Conservation (phyloP, 2,888 invertebrate genomes). For the Ichneumoninae sp. region DNA sequence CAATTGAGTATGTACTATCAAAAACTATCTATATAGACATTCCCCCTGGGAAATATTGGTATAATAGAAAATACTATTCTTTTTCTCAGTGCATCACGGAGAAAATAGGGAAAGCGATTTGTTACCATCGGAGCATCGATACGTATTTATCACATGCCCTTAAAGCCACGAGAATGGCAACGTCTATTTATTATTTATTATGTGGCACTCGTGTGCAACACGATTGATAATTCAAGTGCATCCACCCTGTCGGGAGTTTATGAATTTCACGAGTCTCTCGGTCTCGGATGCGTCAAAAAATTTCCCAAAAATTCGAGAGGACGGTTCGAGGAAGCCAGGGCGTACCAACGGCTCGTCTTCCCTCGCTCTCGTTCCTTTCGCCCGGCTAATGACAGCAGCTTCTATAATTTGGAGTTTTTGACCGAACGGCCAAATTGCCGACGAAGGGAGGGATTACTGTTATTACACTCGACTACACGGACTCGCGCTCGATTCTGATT, state of each 20-base stretch:
- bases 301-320: constrained; percentile 73
- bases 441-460: constrained; percentile 83
- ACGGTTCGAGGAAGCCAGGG: constrained; percentile 72
- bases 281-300: constrained; percentile 47
- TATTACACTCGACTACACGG: constrained; percentile 81
- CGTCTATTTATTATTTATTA: not conserved
- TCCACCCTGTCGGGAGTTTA: constrained; percentile 1
- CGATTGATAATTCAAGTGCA: not conserved
- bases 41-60: too few species aligned
- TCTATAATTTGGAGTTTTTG: constrained; percentile 84
- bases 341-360: constrained; percentile 48
- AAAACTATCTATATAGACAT: too few species aligned
- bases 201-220: not conserved
- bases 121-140: too few species aligned
- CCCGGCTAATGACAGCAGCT: constrained; percentile 83
- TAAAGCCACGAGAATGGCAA: not conserved
- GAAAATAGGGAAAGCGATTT: too few species aligned
- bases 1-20: too few species aligned
- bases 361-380: constrained; percentile 46
- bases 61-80: too few species aligned
- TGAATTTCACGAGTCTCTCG: constrained; percentile 34
- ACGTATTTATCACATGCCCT: too few species aligned
- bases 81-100: too few species aligned
- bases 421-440: constrained; percentile 83
- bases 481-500: constrained; percentile 82